A percentile compares a stretch with the other conserved stretches of the same genome.
phyloP scores from a whole-genome alignment of 2,797 vertebrate genomes.

The Alosa sapidissima region DNA sequence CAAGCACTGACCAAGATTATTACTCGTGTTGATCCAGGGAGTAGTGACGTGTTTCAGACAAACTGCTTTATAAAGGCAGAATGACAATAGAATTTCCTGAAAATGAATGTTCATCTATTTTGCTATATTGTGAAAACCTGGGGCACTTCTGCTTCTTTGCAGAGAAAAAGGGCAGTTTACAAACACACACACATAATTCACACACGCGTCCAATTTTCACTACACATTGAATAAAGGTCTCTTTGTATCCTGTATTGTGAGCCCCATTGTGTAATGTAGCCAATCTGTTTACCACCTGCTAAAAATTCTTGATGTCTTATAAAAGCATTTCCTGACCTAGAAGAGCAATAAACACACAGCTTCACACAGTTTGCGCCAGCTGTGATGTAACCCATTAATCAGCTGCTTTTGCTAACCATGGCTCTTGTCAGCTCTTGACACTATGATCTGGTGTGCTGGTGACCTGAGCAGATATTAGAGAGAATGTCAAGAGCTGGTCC shows the following conservation, averaged over 20 bases:
- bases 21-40: not conserved
- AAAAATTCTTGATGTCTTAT: constrained; percentile 18
- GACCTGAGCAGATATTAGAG: not conserved
- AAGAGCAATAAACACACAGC: not conserved
- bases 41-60: not conserved
- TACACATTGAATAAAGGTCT: constrained; percentile 55
- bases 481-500: not conserved
- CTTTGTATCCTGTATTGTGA: constrained; percentile 52
- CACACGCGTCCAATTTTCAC: constrained; percentile 2
- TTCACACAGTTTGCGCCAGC: not conserved
- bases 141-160: not conserved
- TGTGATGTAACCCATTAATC: constrained; percentile 15
- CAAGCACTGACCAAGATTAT: not conserved
- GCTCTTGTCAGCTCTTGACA: not conserved
- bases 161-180: not conserved
- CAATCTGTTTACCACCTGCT: constrained; percentile 34
- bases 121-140: not conserved
- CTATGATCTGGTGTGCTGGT: not conserved
- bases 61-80: not conserved
- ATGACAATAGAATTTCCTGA: not conserved
- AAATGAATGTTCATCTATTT: not conserved
- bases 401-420: not conserved
- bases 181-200: constrained; percentile 8
- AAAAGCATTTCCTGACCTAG: not conserved
- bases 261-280: constrained; percentile 51